These are phyloP conservation scores for Xanthostigma xanthostigma DNA, from an alignment of 2,888 invertebrate species.

Conservation along the genomic window DNA sequence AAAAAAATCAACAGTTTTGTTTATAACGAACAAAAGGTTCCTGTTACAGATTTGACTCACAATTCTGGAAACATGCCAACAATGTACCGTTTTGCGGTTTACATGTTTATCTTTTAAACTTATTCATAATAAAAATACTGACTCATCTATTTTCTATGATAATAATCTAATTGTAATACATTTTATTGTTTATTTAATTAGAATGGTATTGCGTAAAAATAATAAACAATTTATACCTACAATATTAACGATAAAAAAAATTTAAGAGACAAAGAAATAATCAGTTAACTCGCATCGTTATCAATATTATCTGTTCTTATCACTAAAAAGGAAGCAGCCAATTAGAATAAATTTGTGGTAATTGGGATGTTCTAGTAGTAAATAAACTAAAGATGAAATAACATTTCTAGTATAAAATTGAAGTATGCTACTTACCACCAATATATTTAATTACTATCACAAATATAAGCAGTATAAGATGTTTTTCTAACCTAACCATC, in stretches of 20 bases:
- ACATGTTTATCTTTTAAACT: too few relatives aligned
- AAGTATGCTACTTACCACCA: neutral
- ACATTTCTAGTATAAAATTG: too few relatives aligned
- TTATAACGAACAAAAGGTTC: too few relatives aligned
- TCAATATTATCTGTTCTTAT: slow-evolving; percentile 1
- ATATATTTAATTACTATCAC: neutral
- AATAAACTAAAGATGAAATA: too few relatives aligned
- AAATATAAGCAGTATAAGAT: neutral
- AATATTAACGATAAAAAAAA: neutral
- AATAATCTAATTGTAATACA: neutral
- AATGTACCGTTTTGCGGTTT: too few relatives aligned
- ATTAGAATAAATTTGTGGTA: slow-evolving; percentile 3
- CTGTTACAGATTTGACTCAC: too few relatives aligned
- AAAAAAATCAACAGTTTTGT: too few relatives aligned
- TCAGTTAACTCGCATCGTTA: neutral
- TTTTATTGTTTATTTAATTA: neutral
- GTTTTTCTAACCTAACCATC: slow-evolving; percentile 3
- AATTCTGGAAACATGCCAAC: too few relatives aligned
- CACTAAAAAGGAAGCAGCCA: slow-evolving; percentile 4
- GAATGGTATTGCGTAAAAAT: neutral
- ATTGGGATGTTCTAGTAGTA: too few relatives aligned
- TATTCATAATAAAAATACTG: too few relatives aligned
- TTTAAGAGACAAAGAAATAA: neutral
- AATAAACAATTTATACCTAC: neutral
- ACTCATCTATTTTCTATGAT: too few relatives aligned